Evolutionary conservation across 2,113 vertebrate genomes (phyloP).

Genomic region (Eudyptes chrysolophus): DNA sequence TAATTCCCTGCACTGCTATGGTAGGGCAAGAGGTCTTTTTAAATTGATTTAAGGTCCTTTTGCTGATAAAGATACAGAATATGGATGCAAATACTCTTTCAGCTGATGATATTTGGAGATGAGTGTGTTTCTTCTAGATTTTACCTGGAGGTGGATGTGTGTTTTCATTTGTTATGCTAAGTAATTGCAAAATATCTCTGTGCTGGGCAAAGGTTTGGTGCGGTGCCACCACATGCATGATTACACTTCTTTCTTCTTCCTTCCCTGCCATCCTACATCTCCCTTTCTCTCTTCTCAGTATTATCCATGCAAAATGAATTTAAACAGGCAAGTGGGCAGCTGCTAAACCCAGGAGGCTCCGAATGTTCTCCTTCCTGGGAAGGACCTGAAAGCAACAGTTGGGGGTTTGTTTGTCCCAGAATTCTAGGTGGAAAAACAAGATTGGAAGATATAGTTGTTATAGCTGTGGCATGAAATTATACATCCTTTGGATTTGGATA

Average conservation of each 20-base stretch:
- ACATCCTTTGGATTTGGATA: neutral
- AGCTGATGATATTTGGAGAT: neutral
- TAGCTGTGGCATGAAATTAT: neutral
- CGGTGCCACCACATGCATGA: neutral
- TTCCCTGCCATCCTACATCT: neutral
- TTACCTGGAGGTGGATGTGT: neutral
- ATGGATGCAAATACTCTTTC: neutral
- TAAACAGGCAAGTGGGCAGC: neutral
- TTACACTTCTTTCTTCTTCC: neutral
- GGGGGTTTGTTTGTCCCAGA: neutral
- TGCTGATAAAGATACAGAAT: neutral
- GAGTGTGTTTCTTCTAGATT: neutral
- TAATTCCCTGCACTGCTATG: neutral
- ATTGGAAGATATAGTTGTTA: neutral
- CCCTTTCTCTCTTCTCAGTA: neutral
- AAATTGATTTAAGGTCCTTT: neutral
- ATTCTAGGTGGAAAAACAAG: neutral
- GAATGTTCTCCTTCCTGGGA: neutral
- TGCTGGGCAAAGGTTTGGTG: neutral
- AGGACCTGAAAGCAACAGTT: neutral
- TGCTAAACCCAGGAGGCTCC: neutral
- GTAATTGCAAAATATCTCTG: neutral
- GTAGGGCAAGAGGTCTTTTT: neutral
- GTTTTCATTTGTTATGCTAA: slow-evolving; percentile 18
- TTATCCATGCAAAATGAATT: neutral